Evolutionary conservation across 1,140 invertebrate genomes (phyloP).

Genomic region (Sycophaga agraensis): DNA sequence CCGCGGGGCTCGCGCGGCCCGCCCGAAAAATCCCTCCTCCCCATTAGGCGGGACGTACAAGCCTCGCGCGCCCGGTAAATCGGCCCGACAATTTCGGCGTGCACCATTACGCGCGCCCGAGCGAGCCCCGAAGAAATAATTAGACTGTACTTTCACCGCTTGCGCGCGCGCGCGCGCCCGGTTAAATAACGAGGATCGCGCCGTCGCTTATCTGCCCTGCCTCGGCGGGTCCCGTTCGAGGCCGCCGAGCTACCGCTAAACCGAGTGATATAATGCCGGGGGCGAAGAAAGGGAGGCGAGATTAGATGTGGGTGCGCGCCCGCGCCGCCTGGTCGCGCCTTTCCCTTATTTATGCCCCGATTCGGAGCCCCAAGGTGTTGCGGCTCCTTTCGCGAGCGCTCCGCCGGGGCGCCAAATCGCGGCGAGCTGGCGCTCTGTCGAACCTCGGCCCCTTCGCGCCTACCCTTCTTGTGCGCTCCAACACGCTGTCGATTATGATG

Average conservation of each 20-base stretch:
- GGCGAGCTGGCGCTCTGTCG: too few relatives aligned
- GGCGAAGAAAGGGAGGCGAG: slow-evolving; percentile 6
- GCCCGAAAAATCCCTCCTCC: not conserved
- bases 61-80: not conserved
- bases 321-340: slow-evolving; percentile 17
- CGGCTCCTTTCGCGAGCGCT: too few relatives aligned
- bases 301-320: slow-evolving; percentile 12
- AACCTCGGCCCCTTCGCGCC: too few relatives aligned
- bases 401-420: too few relatives aligned
- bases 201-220: slow-evolving; percentile 8
- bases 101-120: not conserved
- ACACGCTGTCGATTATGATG: too few relatives aligned
- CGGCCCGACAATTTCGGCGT: slow-evolving; percentile 19
- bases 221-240: slow-evolving; percentile 11
- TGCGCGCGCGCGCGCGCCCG: too few relatives aligned
- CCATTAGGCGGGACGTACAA: not conserved
- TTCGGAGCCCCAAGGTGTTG: too few relatives aligned
- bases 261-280: slow-evolving; percentile 20
- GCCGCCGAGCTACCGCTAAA: not conserved
- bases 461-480: too few relatives aligned
- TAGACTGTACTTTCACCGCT: slow-evolving; percentile 22
- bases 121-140: slow-evolving; percentile 14
- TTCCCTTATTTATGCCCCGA: slow-evolving; percentile 2
- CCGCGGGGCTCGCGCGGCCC: too few relatives aligned
- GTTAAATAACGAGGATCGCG: slow-evolving; percentile 22